Evolutionary conservation across 2,113 vertebrate genomes (phyloP).

Genomic region (Caracal caracal): DNA sequence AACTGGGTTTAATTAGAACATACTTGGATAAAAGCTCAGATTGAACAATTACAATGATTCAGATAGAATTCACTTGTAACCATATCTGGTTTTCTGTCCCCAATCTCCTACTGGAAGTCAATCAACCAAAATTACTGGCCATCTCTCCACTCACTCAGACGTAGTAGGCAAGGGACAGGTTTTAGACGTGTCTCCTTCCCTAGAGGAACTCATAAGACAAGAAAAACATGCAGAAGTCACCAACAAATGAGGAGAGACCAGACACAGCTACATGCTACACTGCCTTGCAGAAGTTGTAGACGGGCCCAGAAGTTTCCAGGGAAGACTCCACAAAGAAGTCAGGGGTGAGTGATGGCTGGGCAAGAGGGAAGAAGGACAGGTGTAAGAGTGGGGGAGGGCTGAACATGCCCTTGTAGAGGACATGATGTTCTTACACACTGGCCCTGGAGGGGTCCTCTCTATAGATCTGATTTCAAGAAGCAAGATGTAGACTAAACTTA

Average conservation of each 20-base stretch:
- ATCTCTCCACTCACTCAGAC: not conserved
- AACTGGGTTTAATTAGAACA: not conserved
- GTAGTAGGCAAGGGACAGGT: fast-evolving
- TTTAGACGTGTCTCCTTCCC: fast-evolving
- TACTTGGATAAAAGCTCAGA: no score
- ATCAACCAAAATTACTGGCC: fast-evolving
- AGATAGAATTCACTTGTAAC: not conserved
- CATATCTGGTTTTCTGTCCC: not conserved
- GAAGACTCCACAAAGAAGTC: not conserved
- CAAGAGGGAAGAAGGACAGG: not conserved
- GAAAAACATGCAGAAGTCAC: not conserved
- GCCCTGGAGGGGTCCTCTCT: not conserved
- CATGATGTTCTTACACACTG: fast-evolving
- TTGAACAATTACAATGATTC: fast-evolving
- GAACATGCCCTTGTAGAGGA: not conserved
- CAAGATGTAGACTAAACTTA: not conserved
- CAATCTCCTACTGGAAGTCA: not conserved
- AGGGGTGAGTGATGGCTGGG: no score
- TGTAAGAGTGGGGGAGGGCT: not conserved
- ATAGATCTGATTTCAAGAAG: not conserved
- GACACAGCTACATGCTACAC: no score
- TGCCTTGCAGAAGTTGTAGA: fast-evolving
- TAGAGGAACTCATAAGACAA: not conserved
- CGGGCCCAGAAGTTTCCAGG: not conserved
- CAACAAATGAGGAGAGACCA: not conserved